Evolutionary conservation across 2,888 invertebrate species (phyloP).

Genomic region (Brachyptera risi): DNA sequence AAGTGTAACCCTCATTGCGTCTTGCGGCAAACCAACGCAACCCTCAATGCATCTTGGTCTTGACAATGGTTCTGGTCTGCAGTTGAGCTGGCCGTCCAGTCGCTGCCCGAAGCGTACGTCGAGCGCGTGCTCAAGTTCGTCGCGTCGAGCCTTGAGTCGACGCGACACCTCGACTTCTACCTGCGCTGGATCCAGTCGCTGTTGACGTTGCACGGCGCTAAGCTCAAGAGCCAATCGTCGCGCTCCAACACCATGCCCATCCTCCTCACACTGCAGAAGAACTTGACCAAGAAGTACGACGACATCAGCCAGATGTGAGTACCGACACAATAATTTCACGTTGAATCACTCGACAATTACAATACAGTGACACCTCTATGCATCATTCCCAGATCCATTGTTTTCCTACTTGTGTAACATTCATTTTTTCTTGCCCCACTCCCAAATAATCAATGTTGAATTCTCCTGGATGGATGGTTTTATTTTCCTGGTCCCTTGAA

Average conservation of each 20-base stretch:
- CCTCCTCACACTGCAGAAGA: conserved; percentile 72
- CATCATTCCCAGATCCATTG: no score
- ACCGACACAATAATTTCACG: conserved; percentile 36
- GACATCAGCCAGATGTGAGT: conserved; percentile 82
- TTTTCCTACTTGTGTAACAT: no score
- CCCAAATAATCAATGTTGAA: no score
- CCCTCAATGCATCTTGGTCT: no score
- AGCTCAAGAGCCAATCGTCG: conserved; percentile 37
- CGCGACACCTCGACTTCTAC: conserved; percentile 85
- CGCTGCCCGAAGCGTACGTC: conserved; percentile 69
- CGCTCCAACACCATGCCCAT: conserved; percentile 56
- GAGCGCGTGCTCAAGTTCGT: conserved; percentile 69
- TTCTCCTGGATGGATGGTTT: no score
- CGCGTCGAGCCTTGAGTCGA: conserved; percentile 67
- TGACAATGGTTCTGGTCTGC: no score
- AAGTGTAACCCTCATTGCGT: no score
- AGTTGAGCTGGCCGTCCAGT: conserved; percentile 72
- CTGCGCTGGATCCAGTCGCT: conserved; percentile 71
- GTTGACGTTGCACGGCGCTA: conserved; percentile 58
- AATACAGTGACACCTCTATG: no score
- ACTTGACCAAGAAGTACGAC: conserved; percentile 70
- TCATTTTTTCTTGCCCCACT: no score
- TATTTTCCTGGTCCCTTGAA: no score
- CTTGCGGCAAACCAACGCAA: no score
- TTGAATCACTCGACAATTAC: no score